Evolutionary conservation across 2,888 invertebrate species (phyloP), one percentile per base, ranked within the genome.

Genomic region (Chaetoderma sp.): DNA sequence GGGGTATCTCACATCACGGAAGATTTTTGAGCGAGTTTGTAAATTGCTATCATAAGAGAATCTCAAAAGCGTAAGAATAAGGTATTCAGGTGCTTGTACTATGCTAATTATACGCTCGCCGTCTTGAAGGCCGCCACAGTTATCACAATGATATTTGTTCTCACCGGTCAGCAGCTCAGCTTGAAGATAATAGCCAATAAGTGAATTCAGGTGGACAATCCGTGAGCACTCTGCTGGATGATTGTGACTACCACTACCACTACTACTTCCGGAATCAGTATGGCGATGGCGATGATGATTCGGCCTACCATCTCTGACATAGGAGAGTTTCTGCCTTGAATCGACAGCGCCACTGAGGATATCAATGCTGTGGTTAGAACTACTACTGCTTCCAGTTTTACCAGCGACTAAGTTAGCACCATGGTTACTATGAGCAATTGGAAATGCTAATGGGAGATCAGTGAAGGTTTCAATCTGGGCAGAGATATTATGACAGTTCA

Each of bases 111-210:
- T 89, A 28, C 92, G 89, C 81, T 93, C 92, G 0, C 94, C 95
- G 78, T 95, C 93, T 44, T 92, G 91, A 16, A 93, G 87, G 16
- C 89, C 89, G 3, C 90, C 90, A 83, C 95, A 95, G 57, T 90
- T 90, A 67, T 91, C 91, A 88, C 95, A 95, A 71, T 90, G 90
- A 84, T 95, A 95, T 86, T 91, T 90, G 83, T 95, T 95, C 59
- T 94, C 94, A 0, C 93, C 94, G 1, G 91, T 90, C 33, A 95
- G 86, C 60, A 90, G 90, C 82, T 95, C 95, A 1, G 92, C 91
- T 23, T 92, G 90, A 73, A 93, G 90, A 83, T 93, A 94, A 80
- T 90, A 93, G n/a, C 73, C 91, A 18, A 95, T 88, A 0, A 95
- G 89, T 72, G 91, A 91, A 82, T 94, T 93, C n/a, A 95, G 91